These are phyloP conservation scores for Prochilodus magdalenae DNA, from an alignment of 2,113 vertebrate genomes.

Conservation along the genomic window DNA sequence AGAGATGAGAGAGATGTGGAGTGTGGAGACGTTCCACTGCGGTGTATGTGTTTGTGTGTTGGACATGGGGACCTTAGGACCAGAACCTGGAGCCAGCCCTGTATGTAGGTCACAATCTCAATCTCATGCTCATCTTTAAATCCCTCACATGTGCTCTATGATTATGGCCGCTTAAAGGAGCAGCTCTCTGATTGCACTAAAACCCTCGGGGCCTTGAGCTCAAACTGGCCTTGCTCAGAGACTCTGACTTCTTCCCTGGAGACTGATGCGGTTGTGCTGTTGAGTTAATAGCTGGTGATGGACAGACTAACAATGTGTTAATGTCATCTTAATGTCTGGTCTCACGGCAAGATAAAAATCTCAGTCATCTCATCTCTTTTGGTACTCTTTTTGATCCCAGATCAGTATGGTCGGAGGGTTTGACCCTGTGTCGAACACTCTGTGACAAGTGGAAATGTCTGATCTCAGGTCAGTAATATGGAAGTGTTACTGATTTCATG, in stretches of 20 bases:
- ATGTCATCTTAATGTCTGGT: not conserved
- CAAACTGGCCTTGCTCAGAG: not conserved
- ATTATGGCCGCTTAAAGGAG: constrained; percentile 12
- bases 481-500: not conserved
- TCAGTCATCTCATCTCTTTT: no score
- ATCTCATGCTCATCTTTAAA: constrained; percentile 22
- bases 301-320: not conserved
- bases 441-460: not conserved
- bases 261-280: not conserved
- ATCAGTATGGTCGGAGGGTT: no score
- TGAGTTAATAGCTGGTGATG: not conserved
- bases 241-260: not conserved
- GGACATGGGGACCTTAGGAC: not conserved
- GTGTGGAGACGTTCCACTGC: not conserved
- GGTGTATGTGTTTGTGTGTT: not conserved
- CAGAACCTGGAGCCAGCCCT: not conserved
- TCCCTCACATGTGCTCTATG: constrained; percentile 4
- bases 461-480: not conserved
- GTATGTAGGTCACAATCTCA: constrained; percentile 40
- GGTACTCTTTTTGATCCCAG: no score
- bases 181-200: constrained; percentile 20
- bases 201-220: not conserved
- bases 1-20: not conserved
- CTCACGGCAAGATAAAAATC: no score
- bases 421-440: no score